Evolutionary conservation across 2,113 vertebrate genomes (phyloP).

Genomic region (Oryzias woworae): DNA sequence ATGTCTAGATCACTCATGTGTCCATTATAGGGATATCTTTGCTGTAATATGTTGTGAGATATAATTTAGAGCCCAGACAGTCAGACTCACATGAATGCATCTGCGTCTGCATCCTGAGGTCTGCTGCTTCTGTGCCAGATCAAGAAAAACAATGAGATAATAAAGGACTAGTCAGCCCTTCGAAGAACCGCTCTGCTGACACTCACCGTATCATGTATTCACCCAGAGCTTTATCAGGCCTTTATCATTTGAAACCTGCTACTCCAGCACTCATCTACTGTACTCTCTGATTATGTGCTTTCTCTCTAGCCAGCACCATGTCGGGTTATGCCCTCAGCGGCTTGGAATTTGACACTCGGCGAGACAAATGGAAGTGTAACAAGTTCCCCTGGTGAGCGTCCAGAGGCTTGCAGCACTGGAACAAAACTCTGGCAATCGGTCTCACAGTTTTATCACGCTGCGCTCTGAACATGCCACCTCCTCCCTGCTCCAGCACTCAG

Average conservation of each 20-base stretch:
- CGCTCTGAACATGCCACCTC: slow-evolving; percentile 41
- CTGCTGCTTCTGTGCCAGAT: slow-evolving; percentile 34
- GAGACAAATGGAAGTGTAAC: slow-evolving; percentile 36
- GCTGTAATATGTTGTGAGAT: slow-evolving; percentile 30
- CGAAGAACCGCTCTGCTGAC: slow-evolving; percentile 31
- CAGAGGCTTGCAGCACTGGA: slow-evolving; percentile 32
- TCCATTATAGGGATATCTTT: slow-evolving; percentile 24
- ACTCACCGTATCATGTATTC: slow-evolving; percentile 38
- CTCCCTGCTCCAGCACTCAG: slow-evolving; percentile 39
- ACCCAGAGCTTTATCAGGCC: slow-evolving; percentile 34
- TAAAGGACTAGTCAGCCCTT: slow-evolving; percentile 29
- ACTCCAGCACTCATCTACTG: slow-evolving; percentile 49
- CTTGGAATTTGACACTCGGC: slow-evolving; percentile 61
- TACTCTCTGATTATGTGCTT: slow-evolving; percentile 23
- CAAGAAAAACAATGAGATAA: slow-evolving; percentile 54
- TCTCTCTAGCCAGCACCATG: slow-evolving; percentile 37
- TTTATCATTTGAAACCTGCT: slow-evolving; percentile 44
- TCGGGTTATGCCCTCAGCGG: slow-evolving; percentile 47
- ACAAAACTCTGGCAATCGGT: slow-evolving; percentile 45
- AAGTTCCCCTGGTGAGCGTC: slow-evolving; percentile 33
- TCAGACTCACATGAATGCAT: slow-evolving; percentile 32
- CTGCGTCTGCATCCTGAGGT: slow-evolving; percentile 40
- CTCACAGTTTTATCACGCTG: slow-evolving; percentile 36
- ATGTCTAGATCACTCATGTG: slow-evolving; percentile 12
- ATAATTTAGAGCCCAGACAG: slow-evolving; percentile 17